Base-by-base conservation (phyloP, 2,888 invertebrate species). In the Mamestra brassicae region DNA sequence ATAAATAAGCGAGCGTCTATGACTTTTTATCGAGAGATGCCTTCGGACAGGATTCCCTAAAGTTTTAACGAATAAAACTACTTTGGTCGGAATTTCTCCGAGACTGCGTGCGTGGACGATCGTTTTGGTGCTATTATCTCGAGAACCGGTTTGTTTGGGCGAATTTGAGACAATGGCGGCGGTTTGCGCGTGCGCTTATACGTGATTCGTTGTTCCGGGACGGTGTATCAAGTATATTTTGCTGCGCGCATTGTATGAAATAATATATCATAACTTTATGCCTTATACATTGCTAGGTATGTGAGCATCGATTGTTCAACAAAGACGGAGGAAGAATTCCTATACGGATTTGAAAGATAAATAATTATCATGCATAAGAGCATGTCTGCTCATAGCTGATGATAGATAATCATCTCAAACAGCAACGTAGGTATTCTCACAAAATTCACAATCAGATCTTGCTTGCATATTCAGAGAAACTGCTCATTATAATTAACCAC, bases 161-260 rank as follows among this genome's bases (percentile, higher is more conserved):
- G 91, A 94, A 94, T 95, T 94, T 94, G 90, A 95, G 92, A 96
- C 95, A 95, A 95, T 95, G 92, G 95, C 87, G 85, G 88, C 82
- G 85, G 74, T 78, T 80, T 85, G 81, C 88, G 87, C 87, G 78
- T 87, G 83, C 83, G 73, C 70, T 74, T 81, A 86, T 87, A 87
- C 87, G 87, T 89, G 89, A 87, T 86, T 86, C 87, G 85, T 80
- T 88, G 90, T 91, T 90, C 89, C 90, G 91, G 89, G 89, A 88
- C 88, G 81, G 86, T 90, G 86, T 87, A 89, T 91, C 87, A 89
- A 84, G 82, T 86, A 84, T 86, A 88, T 83, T 78, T 72, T 61
- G 66, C 75, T 74, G 79, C 63, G 75, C 65, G 78, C 78, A 69
- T 76, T 80, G 81, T 74, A 78, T 81, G 69, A 74, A 78, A 85